Evolutionary conservation across 2,888 invertebrate species (phyloP).

Genomic region (Lycophotia porphyrea): DNA sequence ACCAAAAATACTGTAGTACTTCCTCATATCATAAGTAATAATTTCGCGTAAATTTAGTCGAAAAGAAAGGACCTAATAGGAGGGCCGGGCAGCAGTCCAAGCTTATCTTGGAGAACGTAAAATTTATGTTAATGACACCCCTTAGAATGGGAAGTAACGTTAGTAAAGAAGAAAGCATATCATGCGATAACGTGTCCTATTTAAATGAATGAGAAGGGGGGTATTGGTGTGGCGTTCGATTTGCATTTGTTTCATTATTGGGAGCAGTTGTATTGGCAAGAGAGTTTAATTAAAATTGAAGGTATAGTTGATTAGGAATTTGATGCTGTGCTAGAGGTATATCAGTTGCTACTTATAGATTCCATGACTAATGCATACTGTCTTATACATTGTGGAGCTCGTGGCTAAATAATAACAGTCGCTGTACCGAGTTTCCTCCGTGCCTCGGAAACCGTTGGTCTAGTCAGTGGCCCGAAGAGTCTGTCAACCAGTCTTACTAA

Average conservation of each 20-base stretch:
- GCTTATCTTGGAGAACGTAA: conserved; percentile 84
- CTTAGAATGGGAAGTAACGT: conserved; percentile 80
- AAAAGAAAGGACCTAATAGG: conserved; percentile 79
- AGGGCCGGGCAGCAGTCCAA: conserved; percentile 82
- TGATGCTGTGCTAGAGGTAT: not conserved
- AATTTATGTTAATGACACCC: conserved; percentile 87
- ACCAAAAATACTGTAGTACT: conserved; percentile 69
- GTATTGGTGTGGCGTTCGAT: conserved; percentile 68
- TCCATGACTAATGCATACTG: not conserved
- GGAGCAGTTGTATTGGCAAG: conserved; percentile 34
- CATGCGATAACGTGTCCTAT: conserved; percentile 80
- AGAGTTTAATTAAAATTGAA: conserved; percentile 8
- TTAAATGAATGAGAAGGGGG: conserved; percentile 76
- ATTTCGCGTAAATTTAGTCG: conserved; percentile 78
- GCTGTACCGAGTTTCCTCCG: no score
- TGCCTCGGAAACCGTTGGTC: no score
- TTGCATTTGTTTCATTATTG: conserved; percentile 51
- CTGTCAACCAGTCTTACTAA: no score
- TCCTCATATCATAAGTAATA: conserved; percentile 76
- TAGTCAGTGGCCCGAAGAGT: no score
- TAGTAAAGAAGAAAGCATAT: conserved; percentile 76
- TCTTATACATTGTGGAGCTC: not conserved
- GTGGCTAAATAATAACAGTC: not conserved
- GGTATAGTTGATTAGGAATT: not conserved
- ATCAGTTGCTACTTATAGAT: not conserved